Evolutionary conservation across 1,140 invertebrate species (phyloP).

Genomic region (Bombus soroeensis): DNA sequence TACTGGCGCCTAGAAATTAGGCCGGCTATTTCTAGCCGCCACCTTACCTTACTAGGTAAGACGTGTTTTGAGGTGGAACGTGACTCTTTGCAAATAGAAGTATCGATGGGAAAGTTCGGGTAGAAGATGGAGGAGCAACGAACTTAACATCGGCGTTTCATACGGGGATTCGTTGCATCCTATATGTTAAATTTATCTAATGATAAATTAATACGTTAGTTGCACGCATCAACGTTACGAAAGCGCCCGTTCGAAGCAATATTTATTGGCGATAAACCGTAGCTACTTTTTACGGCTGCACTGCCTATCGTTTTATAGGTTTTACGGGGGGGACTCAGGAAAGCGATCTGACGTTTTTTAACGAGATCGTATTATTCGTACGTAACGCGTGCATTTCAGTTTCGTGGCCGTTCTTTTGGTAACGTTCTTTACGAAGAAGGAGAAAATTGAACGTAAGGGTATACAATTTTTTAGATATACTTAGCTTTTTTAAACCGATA

Average conservation of each 20-base stretch:
- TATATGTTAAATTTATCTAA: background rate
- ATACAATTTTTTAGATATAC: background rate
- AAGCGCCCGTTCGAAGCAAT: background rate
- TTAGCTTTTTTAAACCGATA: background rate
- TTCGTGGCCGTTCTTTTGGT: background rate
- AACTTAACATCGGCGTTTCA: no score
- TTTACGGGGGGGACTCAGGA: background rate
- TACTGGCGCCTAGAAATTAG: constrained; percentile 29
- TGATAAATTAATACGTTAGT: constrained; percentile 5
- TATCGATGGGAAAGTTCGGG: no score
- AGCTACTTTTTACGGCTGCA: background rate
- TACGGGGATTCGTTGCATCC: background rate
- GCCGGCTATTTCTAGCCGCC: background rate
- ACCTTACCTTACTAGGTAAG: background rate
- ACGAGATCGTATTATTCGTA: constrained; percentile 5
- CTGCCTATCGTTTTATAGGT: constrained; percentile 14
- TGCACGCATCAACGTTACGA: background rate
- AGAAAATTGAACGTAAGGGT: background rate
- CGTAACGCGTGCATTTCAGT: background rate
- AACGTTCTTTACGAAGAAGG: background rate
- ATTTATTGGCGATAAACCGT: constrained; percentile 29
- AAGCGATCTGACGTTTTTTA: background rate
- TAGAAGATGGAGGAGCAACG: no score
- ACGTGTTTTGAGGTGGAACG: background rate
- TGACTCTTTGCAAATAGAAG: background rate